phyloP scores from a whole-genome alignment of 2,797 vertebrate genomes.

The Corythornis leucogaster region DNA sequence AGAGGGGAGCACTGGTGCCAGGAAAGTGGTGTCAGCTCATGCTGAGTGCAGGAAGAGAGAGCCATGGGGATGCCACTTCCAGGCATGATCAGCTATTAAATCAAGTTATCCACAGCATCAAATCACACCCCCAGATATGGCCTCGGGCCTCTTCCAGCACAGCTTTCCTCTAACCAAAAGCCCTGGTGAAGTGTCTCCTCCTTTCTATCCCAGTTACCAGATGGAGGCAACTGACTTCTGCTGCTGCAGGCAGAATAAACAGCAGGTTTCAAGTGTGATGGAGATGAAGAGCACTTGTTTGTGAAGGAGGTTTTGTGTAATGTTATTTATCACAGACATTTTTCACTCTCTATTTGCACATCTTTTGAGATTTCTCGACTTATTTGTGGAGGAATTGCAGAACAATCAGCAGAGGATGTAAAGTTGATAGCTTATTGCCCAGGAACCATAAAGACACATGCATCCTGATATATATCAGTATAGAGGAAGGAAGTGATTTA shows the following conservation, averaged over 20 bases:
- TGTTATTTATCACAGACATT: neutral
- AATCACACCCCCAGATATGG: neutral
- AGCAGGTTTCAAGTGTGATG: neutral
- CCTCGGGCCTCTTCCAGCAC: neutral
- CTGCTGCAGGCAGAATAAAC: neutral
- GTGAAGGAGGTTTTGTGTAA: neutral
- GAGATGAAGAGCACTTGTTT: neutral
- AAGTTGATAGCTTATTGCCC: conserved; percentile 37
- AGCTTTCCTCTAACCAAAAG: neutral
- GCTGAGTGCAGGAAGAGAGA: neutral
- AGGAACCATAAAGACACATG: conserved; percentile 3
- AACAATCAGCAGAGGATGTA: conserved; percentile 39
- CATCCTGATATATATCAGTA: conserved; percentile 15
- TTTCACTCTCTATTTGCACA: conserved; percentile 19
- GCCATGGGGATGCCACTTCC: rapidly evolving
- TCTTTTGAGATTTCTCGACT: conserved; percentile 8
- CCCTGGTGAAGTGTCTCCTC: neutral
- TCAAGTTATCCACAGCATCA: neutral
- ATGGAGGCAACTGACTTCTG: neutral
- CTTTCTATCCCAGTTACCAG: neutral
- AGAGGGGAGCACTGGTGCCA: neutral
- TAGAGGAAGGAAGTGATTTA: conserved; percentile 36
- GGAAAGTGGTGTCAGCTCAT: neutral
- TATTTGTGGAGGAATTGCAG: conserved; percentile 49
- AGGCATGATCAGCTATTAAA: neutral